These are phyloP conservation scores for Enoplosus armatus DNA, from an alignment of 2,797 vertebrate genomes.

Conservation along the genomic window DNA sequence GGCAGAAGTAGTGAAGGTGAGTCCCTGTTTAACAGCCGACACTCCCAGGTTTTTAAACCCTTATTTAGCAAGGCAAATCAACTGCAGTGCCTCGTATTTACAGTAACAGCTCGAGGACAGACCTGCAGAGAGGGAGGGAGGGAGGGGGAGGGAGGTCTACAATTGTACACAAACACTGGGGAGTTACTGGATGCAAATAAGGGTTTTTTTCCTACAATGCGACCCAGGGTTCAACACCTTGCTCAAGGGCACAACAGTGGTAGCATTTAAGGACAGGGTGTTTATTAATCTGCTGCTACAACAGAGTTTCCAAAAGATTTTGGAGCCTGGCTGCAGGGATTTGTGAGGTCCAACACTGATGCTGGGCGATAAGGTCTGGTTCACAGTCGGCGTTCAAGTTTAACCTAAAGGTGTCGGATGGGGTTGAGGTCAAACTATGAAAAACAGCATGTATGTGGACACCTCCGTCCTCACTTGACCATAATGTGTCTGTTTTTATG, in stretches of 20 bases:
- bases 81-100: slow-evolving; percentile 27
- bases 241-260: slow-evolving; percentile 25
- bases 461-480: no score
- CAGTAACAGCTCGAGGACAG: slow-evolving; percentile 11
- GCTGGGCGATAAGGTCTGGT: no score
- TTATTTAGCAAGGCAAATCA: slow-evolving; percentile 73
- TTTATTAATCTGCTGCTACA: no score
- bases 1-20: slow-evolving; percentile 26
- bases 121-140: background rate
- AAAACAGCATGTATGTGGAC: no score
- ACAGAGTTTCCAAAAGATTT: no score
- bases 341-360: no score
- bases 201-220: background rate
- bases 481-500: no score
- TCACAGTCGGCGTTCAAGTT: no score
- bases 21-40: slow-evolving; percentile 37
- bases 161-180: slow-evolving; percentile 38
- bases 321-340: no score
- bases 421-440: no score
- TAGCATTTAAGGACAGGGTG: background rate
- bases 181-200: slow-evolving; percentile 40
- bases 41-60: slow-evolving; percentile 58
- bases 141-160: slow-evolving; percentile 1
- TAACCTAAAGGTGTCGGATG: no score
- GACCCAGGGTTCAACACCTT: slow-evolving; percentile 5